Conservation (phyloP, 2,113 vertebrate species). For the Phocoena sinus region DNA sequence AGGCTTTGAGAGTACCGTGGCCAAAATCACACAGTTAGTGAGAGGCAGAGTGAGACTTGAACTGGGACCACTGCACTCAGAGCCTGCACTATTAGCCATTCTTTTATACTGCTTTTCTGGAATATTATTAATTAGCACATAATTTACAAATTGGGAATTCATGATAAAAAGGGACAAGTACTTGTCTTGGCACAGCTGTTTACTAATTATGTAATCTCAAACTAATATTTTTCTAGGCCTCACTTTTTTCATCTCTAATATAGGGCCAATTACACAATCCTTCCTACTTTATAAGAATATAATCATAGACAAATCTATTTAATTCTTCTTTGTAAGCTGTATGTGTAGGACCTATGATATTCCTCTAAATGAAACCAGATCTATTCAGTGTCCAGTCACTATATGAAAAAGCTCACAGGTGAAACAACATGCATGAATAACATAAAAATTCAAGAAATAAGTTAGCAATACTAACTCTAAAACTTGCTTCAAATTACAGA, state of each 20-base stretch:
- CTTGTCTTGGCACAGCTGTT: neutral
- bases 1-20: neutral
- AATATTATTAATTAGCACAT: neutral
- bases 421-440: neutral
- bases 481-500: conserved; percentile 52
- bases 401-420: neutral
- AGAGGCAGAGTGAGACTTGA: neutral
- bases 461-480: conserved; percentile 39
- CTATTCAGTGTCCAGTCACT: neutral
- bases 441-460: conserved; percentile 33
- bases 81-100: neutral
- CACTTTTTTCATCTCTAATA: neutral
- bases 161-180: neutral
- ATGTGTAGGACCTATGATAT: neutral
- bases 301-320: neutral
- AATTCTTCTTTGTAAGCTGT: neutral
- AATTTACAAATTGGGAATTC: neutral
- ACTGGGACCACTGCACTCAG: too few relatives aligned
- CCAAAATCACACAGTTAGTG: neutral
- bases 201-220: neutral
- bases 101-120: neutral
- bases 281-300: neutral
- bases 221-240: neutral
- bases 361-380: neutral
- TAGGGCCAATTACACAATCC: neutral